Evolutionary conservation across 2,797 vertebrate species (phyloP).

Genomic region (Phrynocephalus guinanensis): DNA sequence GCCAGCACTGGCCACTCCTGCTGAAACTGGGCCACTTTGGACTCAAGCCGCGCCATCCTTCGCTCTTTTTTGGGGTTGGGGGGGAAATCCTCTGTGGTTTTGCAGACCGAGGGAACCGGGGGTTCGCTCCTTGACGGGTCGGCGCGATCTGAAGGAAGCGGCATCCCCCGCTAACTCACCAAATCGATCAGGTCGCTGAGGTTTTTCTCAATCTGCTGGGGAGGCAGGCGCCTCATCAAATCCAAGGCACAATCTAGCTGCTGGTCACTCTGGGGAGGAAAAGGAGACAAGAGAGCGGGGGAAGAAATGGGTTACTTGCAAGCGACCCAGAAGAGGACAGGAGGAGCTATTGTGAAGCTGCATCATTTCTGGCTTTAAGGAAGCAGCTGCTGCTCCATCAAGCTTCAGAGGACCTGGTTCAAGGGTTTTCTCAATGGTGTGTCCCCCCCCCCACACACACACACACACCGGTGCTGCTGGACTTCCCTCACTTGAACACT

Average conservation of each 20-base stretch:
- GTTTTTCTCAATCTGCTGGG: constrained; percentile 99
- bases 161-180: constrained; percentile 80
- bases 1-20: too few relatives aligned
- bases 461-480: not conserved
- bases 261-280: constrained; percentile 88
- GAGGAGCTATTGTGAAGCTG: not conserved
- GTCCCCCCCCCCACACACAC: too few relatives aligned
- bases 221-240: constrained; percentile 99
- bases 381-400: too few relatives aligned
- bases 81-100: too few relatives aligned
- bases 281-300: constrained; percentile 36
- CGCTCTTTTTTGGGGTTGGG: too few relatives aligned
- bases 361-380: not conserved
- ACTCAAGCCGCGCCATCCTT: too few relatives aligned
- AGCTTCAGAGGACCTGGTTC: not conserved
- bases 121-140: too few relatives aligned
- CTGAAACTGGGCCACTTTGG: too few relatives aligned
- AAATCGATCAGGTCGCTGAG: constrained; percentile 99
- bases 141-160: too few relatives aligned
- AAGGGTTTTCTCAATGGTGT: not conserved
- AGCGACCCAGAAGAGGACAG: not conserved
- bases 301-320: not conserved
- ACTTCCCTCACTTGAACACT: not conserved
- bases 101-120: too few relatives aligned
- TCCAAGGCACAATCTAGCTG: constrained; percentile 99